Percentiles rank a stretch among this genome's conserved stretches.
Evolutionary conservation across 53 echinoderm and acorn worm species (phyloP).

Genomic region (Echinarachnius parma): DNA sequence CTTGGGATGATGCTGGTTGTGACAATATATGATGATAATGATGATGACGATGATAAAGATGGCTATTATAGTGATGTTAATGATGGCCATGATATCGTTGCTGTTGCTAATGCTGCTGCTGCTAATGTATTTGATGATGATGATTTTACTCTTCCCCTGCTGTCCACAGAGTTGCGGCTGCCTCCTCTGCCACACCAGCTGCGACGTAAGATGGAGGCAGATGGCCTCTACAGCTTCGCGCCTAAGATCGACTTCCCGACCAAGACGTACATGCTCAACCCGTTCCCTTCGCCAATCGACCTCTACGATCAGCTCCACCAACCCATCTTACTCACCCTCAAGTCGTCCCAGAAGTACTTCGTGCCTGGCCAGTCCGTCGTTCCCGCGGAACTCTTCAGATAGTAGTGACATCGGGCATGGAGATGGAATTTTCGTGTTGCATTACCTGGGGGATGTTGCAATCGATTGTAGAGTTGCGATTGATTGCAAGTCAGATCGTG

Average conservation of each 20-base stretch:
- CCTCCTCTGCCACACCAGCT: conserved; percentile 74
- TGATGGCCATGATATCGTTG: no score
- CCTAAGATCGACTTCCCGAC: conserved; percentile 94
- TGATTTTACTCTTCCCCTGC: not conserved
- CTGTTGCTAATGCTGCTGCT: no score
- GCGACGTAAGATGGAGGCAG: conserved; percentile 61
- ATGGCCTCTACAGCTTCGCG: conserved; percentile 90
- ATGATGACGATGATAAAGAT: no score
- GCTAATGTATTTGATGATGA: no score
- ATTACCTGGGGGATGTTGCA: not conserved
- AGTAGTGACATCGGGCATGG: not conserved
- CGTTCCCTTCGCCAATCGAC: conserved; percentile 91
- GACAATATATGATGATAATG: no score
- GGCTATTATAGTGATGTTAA: no score
- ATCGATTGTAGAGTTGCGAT: no score
- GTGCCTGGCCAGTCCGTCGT: conserved; percentile 83
- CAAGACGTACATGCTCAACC: conserved; percentile 92
- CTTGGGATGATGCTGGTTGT: no score
- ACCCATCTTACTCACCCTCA: conserved; percentile 86
- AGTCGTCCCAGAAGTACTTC: conserved; percentile 96
- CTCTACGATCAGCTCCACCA: conserved; percentile 88
- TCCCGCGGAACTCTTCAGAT: conserved; percentile 68
- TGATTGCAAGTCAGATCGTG: no score
- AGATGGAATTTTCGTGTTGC: not conserved
- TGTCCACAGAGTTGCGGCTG: conserved; percentile 56